Evolutionary conservation across 2,113 vertebrate genomes (phyloP), one percentile per base, ranked within the genome.

Genomic region (Scortum barcoo): DNA sequence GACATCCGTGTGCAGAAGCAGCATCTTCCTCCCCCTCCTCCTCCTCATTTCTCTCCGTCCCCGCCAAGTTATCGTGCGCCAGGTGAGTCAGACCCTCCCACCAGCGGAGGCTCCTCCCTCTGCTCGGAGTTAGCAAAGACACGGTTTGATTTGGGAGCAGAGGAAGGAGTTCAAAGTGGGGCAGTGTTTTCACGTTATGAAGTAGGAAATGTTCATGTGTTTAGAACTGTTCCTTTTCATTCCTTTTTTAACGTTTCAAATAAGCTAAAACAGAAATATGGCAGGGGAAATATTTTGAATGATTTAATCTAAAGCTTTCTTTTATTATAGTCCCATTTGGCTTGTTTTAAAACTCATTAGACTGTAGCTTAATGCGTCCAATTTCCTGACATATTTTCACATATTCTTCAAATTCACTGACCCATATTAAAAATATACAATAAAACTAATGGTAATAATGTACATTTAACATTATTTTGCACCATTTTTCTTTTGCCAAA

Each of bases 1-100:
- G 98, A 99, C 96, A 97, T 98, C 95, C 97, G 97, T 87, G 95
- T 97, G 94, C 97, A 98, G 95, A 98, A 99, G 94, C 98, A 97
- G 94, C 98, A 98, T 93, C 98, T 98, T 89, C 96, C 98, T 57
- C 91, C 94, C 72, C 96, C 97, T 94, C 97, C 97, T 91, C 96
- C 97, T 57, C 95, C 97, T 93, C 98, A 98, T 91, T 96, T 97
- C 90, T 96, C 97, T 93, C 96, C 96, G 89, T 96, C 97, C 76
- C 96, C 97, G 33, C 96, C 97, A 94, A 97, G 97, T 94, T 99
- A 99, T 95, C 96, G 97, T 94, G 96, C 97, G 88, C 97, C 97
- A 99, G 98, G 98, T 99, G 93, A 92, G 98, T 99, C 65, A 63
- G 66, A 88, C 78, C 76, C 85, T 68, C 81, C 86, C 80, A 85